Evolutionary conservation across 2,797 vertebrate genomes (phyloP).

Genomic region (Gymnothorax javanicus): DNA sequence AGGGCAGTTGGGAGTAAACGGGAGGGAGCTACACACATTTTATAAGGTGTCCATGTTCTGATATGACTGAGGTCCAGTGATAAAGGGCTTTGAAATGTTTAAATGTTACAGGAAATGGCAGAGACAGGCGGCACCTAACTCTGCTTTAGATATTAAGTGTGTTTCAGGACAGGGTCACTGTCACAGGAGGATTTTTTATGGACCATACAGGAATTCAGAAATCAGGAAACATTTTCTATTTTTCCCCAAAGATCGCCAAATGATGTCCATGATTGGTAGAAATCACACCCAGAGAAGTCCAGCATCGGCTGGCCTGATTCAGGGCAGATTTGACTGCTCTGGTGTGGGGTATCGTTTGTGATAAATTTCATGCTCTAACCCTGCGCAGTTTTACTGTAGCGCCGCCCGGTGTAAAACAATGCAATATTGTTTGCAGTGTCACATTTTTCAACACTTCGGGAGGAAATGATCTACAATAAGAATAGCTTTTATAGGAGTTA

Average conservation of each 20-base stretch:
- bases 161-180: neutral
- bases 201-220: neutral
- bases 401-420: too few relatives aligned
- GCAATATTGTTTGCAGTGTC: too few relatives aligned
- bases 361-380: too few relatives aligned
- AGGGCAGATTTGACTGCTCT: neutral
- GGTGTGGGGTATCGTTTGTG: too few relatives aligned
- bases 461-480: too few relatives aligned
- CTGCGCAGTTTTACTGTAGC: too few relatives aligned
- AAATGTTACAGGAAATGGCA: neutral
- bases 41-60: neutral
- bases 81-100: neutral
- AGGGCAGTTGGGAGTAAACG: neutral
- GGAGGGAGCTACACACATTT: neutral
- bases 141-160: neutral
- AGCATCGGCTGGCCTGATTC: neutral
- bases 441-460: too few relatives aligned
- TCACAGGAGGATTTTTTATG: neutral
- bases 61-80: neutral
- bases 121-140: neutral
- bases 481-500: too few relatives aligned
- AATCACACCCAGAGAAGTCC: neutral
- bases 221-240: neutral
- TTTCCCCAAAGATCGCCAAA: neutral
- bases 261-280: neutral